A percentile compares a stretch with the other conserved stretches of the same genome.
These are phyloP conservation scores for Lathamus discolor DNA, from an alignment of 2,113 vertebrate genomes.

Conservation along the genomic window DNA sequence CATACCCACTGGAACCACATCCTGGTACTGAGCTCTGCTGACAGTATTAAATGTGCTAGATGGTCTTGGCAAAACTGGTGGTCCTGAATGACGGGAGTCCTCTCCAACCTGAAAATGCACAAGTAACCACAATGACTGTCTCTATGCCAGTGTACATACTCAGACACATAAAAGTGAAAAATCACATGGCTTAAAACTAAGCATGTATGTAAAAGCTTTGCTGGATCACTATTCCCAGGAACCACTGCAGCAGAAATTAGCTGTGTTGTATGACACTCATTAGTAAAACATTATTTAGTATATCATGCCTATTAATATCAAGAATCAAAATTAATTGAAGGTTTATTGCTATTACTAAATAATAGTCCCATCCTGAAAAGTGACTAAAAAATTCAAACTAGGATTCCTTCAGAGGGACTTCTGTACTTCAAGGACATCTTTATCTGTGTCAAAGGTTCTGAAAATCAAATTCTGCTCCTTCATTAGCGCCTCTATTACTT, in stretches of 20 bases:
- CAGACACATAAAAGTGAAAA: rapidly evolving
- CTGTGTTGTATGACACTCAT: not conserved
- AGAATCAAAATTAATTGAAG: not conserved
- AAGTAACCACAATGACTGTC: not conserved
- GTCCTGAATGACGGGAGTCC: conserved; percentile 87
- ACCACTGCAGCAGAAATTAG: not conserved
- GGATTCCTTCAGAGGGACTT: not conserved
- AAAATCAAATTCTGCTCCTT: not conserved
- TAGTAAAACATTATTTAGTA: not conserved
- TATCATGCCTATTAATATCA: not conserved
- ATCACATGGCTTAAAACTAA: not conserved
- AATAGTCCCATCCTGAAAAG: not conserved
- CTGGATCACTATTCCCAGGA: not conserved
- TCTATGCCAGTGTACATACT: not conserved
- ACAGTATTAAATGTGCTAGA: conserved; percentile 95
- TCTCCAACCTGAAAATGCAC: conserved; percentile 86
- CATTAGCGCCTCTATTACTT: not conserved
- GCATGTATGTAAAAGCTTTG: rapidly evolving
- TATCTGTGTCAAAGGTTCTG: not conserved
- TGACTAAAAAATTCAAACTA: not conserved
- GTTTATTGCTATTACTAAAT: not conserved
- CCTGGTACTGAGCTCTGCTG: conserved; percentile 91
- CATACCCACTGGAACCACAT: conserved; percentile 95
- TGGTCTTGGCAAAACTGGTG: conserved; percentile 86
- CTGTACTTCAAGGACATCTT: not conserved